Evolutionary conservation across 2,113 vertebrate species (phyloP), one percentile per base, ranked within the genome.

Genomic region (Tachysurus vachellii): DNA sequence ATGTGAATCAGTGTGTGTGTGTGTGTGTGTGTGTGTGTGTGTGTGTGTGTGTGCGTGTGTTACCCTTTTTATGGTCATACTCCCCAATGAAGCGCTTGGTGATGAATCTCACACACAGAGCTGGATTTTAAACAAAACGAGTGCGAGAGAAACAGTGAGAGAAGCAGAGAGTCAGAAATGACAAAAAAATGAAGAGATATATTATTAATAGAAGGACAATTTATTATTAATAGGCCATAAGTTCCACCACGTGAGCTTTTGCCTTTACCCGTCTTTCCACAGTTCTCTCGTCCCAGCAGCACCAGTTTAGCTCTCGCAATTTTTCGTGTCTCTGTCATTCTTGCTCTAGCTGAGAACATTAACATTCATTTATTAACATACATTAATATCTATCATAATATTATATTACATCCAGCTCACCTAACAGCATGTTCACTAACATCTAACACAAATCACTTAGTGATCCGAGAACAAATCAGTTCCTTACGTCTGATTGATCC

Each of bases 11-110:
- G 19, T 85, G 21, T 53, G 26, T 84, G 26, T 26, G 44, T 82
- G n/a, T 44, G 17, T 82, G 47, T 50, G 36, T 2, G 31, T 80
- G 19, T 57, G 42, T 93, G n/a, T 6, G 19, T 85, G 21, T 53
- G 26, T 84, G 26, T 26, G 44, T 82, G n/a, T 44, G 17, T 82
- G 47, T 50, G 36, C 36, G 31, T 80, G 19, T 57, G 42, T 93
- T 88, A 95, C 95, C 95, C 75, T 92, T 94, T 89, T 94, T 94
- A 90, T 92, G 94, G 92, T 95, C 95, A 80, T 95, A 95, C 84
- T 95, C 95, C 0, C 94, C 95, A 85, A 95, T 95, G 89, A 94
- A 95, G 70, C 94, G 94, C 77, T 90, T 94, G 66, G 95, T 95
- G 76, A 95, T 91, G 89, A 95, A 95, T 81, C 95, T 94, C 57